Conservation (phyloP, 2,113 vertebrate genomes). For the Atlantisia rogersi region DNA sequence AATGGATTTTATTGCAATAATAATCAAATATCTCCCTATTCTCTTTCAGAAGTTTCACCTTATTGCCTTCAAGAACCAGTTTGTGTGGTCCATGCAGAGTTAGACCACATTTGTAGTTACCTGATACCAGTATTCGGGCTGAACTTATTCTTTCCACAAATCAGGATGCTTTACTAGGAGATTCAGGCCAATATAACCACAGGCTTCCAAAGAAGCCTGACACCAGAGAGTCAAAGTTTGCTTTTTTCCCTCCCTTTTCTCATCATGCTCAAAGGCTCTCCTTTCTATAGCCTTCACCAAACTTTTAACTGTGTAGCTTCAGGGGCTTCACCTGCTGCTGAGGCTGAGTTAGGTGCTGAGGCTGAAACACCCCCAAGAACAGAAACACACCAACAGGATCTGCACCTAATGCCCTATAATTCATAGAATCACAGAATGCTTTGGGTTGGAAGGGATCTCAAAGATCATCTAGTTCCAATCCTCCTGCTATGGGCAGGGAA, state of each 20-base stretch:
- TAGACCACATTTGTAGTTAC: not conserved
- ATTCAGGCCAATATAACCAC: not conserved
- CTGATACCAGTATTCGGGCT: not conserved
- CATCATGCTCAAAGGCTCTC: not conserved
- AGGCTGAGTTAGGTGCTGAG: not conserved
- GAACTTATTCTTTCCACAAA: not conserved
- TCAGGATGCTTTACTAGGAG: not conserved
- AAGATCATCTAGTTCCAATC: too few species aligned
- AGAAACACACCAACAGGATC: not conserved
- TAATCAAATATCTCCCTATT: not conserved
- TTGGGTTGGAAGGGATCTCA: too few species aligned
- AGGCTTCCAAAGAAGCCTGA: not conserved
- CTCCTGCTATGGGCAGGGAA: too few species aligned
- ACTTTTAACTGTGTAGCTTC: not conserved
- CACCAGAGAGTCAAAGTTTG: not conserved
- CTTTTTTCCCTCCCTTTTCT: not conserved
- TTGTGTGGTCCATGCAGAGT: not conserved
- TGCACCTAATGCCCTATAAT: not conserved
- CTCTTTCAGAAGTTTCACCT: not conserved
- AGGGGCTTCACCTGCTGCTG: not conserved
- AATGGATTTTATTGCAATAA: not conserved
- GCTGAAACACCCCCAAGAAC: not conserved
- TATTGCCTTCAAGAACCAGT: not conserved
- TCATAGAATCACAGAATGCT: not conserved
- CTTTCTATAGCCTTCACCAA: not conserved